Base-by-base conservation (phyloP, 2,797 vertebrate genomes). In the Sebastolobus altivelis region DNA sequence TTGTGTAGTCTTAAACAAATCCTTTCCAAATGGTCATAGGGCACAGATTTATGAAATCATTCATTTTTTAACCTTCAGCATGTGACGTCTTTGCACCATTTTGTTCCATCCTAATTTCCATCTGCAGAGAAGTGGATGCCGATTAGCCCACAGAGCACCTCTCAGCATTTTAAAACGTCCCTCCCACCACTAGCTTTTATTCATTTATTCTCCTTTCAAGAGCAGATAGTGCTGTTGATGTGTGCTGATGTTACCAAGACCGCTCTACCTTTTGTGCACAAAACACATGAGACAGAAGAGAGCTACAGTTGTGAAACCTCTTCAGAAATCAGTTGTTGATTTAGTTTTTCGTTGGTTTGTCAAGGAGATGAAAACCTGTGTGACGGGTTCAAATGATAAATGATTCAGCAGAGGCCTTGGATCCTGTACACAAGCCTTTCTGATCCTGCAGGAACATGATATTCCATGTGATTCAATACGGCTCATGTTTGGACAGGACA, bases 291-390 rank as follows among this genome's bases (percentile, higher is more conserved):
- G 61, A 27, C 13, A 18, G 62, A 65, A 65, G 25, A 65, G 25
- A 54, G 33, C 75, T 33, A 8, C 25, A 22, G 22, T 38, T 27
- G 3, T 31, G 25, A 18, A 43, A 7, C 46, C 67, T n/a, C 37
- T 6, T 22, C 33, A 60, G n/a, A 22, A 49, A 46, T 74, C 33
- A 22, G 25, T 4, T 29, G 31, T 38, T 60, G 38, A 43, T 82
- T 68, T 58, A 27, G 12, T 60, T 65, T 76, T 69, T 72, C 16
- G 3, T 33, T n/a, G n/a, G 29, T 59, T 73, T 65, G 33, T 73
- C 60, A 25, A 37, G 35, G 25, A 33, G 63, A 38, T 29, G 13
- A 86, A 16, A 66, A 43, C 59, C 18, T 61, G 63, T 79, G 40
- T 65, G 60, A 65, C 29, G 1, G 11, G 38, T 61, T 49, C 14